These are phyloP conservation scores for Actenoides hombroni DNA, from an alignment of 2,113 vertebrate genomes.

Conservation along the genomic window DNA sequence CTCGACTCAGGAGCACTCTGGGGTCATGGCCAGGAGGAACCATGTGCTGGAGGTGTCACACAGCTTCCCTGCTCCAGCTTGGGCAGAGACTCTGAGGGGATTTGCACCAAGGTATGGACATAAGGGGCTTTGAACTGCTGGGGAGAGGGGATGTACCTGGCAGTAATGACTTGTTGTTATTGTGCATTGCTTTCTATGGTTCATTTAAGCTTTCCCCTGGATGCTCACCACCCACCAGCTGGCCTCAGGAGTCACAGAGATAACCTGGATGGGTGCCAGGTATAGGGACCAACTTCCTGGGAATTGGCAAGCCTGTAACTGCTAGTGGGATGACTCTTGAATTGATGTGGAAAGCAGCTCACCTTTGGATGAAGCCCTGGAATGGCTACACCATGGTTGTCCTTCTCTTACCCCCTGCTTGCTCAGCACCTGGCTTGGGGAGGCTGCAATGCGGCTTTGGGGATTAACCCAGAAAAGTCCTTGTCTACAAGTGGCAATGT, in stretches of 20 bases:
- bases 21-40: not conserved
- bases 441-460: not conserved
- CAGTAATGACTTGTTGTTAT: not conserved
- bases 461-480: constrained; percentile 35
- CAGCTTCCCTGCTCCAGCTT: not conserved
- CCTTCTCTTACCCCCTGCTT: not conserved
- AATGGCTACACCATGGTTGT: fast-evolving
- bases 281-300: not conserved
- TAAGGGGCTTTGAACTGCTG: not conserved
- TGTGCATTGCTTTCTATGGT: not conserved
- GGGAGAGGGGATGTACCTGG: not conserved
- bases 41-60: not conserved
- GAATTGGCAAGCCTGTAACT: not conserved
- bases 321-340: not conserved
- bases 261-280: not conserved
- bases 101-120: not conserved
- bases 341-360: not conserved
- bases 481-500: not conserved
- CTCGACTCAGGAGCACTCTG: not conserved
- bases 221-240: not conserved
- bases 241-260: not conserved
- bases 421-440: not conserved
- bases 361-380: not conserved
- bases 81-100: not conserved
- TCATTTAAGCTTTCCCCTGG: not conserved